These are phyloP conservation scores for Agelastica alni DNA, from an alignment of 2,888 invertebrate genomes.

Conservation along the genomic window DNA sequence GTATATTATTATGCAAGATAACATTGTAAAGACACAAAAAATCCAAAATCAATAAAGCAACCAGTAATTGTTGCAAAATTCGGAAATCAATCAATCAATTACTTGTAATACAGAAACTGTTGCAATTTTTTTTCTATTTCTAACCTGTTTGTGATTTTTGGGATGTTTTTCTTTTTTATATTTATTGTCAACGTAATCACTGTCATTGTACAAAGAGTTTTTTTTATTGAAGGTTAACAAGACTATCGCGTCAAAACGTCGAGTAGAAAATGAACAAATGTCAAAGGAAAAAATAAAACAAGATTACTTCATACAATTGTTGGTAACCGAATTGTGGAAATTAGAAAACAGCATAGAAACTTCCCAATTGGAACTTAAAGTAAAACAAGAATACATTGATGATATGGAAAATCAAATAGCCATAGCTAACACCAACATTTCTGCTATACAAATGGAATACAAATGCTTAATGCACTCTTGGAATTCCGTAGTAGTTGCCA, in stretches of 20 bases:
- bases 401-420: not conserved
- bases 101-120: too few relatives aligned
- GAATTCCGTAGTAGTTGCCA: not conserved
- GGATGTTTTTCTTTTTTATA: too few relatives aligned
- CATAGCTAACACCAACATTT: not conserved
- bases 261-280: not conserved
- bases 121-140: not conserved
- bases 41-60: too few relatives aligned
- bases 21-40: too few relatives aligned
- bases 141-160: too few relatives aligned
- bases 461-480: not conserved
- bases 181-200: too few relatives aligned
- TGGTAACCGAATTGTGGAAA: not conserved
- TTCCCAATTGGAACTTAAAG: not conserved
- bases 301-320: not conserved
- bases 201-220: too few relatives aligned
- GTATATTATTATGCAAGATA: too few relatives aligned
- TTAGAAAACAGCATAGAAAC: slow-evolving; percentile 4
- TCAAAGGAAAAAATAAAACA: not conserved
- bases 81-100: too few relatives aligned
- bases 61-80: too few relatives aligned
- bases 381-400: not conserved
- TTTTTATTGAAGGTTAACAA: not conserved
- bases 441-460: not conserved
- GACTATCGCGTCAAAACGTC: not conserved